A percentile compares a stretch with the other conserved stretches of the same genome.
phyloP scores from a whole-genome alignment of 2,113 vertebrate genomes.

The Halichoerus grypus region DNA sequence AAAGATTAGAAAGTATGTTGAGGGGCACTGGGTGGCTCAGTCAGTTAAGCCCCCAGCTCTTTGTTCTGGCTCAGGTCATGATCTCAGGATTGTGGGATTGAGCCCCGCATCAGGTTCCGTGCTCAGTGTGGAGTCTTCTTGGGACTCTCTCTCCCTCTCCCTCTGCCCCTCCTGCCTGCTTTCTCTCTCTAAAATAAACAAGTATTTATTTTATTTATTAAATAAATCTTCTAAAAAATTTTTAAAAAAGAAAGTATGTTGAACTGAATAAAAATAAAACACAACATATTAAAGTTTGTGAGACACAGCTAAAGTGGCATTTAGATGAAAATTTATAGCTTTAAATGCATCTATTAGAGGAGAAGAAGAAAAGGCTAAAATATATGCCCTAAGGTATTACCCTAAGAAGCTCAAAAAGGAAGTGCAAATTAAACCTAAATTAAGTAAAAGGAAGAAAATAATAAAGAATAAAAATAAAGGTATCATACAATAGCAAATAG shows the following conservation, averaged over 20 bases:
- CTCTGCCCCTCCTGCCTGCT: too few species aligned
- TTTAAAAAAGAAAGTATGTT: neutral
- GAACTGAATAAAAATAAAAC: constrained; percentile 44
- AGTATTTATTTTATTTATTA: too few species aligned
- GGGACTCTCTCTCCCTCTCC: neutral
- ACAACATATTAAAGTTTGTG: neutral
- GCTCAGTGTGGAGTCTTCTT: neutral
- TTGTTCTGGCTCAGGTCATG: neutral
- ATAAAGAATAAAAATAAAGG: neutral
- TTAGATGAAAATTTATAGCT: neutral
- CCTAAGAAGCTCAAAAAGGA: neutral
- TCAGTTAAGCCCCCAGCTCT: neutral
- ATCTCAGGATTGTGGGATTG: neutral
- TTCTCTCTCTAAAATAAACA: too few species aligned
- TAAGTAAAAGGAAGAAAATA: neutral
- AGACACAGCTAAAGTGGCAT: neutral
- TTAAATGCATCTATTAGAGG: neutral
- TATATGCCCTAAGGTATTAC: neutral
- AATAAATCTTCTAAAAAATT: too few species aligned
- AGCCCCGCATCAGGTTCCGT: neutral
- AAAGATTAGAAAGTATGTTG: neutral
- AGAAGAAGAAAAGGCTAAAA: neutral
- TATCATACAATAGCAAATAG: neutral
- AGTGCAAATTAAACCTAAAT: neutral
- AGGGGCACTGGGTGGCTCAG: neutral